A percentile compares a stretch with the other conserved stretches of the same genome.
Conservation (phyloP, 2,113 vertebrate species). For the Glareola pratincola region DNA sequence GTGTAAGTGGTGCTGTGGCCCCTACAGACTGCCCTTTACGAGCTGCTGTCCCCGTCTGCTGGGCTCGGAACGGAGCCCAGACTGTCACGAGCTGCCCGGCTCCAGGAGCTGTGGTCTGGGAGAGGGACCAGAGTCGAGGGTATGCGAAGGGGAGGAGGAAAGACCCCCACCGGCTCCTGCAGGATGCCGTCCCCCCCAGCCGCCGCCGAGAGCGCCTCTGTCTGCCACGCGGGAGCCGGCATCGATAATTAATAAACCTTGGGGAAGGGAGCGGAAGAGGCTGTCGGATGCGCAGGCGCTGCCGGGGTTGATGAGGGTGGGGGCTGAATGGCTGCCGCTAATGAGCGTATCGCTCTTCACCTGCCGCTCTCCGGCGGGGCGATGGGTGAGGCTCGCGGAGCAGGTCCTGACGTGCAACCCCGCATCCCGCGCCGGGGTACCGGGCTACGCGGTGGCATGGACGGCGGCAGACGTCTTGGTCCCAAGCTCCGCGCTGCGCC, state of each 20-base stretch:
- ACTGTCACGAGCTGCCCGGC: fast-evolving
- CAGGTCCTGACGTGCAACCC: neutral
- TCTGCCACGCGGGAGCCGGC: neutral
- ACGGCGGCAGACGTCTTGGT: neutral
- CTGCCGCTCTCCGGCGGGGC: neutral
- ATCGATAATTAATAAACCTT: conserved; percentile 47
- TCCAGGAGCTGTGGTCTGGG: fast-evolving
- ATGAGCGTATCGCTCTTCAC: conserved; percentile 35
- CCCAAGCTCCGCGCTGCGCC: fast-evolving
- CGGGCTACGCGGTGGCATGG: too few relatives aligned
- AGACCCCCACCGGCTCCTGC: neutral
- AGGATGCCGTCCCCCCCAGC: neutral
- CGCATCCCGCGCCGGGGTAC: neutral
- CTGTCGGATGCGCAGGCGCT: neutral
- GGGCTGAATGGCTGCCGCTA: neutral
- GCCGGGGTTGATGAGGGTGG: conserved; percentile 16
- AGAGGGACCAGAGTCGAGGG: neutral
- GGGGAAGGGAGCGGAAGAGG: conserved; percentile 31
- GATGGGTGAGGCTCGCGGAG: conserved; percentile 5
- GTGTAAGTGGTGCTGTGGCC: fast-evolving
- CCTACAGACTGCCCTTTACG: fast-evolving
- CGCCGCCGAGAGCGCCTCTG: neutral
- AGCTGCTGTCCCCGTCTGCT: neutral
- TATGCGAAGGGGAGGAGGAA: neutral
- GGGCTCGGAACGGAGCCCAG: neutral